These are phyloP conservation scores for Coturnix japonica DNA, from an alignment of 2,113 vertebrate genomes.

Conservation along the genomic window DNA sequence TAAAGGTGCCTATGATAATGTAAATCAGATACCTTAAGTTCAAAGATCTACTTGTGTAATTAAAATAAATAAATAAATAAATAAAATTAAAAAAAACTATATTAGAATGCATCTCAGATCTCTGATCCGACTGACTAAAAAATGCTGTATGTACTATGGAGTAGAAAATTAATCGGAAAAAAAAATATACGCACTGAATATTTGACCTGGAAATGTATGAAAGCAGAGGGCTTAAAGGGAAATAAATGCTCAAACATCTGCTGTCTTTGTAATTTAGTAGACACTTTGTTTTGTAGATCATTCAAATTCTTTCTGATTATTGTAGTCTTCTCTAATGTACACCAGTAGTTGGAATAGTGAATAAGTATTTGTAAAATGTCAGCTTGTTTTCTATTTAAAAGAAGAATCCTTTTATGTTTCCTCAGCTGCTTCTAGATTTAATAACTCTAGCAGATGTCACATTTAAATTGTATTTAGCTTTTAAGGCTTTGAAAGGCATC, in stretches of 20 bases:
- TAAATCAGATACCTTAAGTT: background rate
- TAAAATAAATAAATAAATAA: too few species aligned
- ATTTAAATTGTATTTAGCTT: slow-evolving; percentile 34
- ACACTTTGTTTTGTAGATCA: slow-evolving; percentile 45
- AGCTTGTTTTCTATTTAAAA: slow-evolving; percentile 35
- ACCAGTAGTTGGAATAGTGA: slow-evolving; percentile 30
- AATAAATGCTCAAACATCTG: slow-evolving; percentile 60
- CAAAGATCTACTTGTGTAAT: background rate
- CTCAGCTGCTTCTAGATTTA: slow-evolving; percentile 48
- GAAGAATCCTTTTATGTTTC: slow-evolving; percentile 42
- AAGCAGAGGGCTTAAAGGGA: background rate
- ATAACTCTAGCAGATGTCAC: slow-evolving; percentile 52
- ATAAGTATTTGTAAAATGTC: slow-evolving; percentile 45
- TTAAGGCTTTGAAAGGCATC: slow-evolving; percentile 17
- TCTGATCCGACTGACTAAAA: background rate
- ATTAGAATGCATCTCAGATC: background rate
- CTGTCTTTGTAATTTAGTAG: slow-evolving; percentile 46
- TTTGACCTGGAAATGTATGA: slow-evolving; percentile 26
- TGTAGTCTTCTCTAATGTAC: slow-evolving; percentile 36
- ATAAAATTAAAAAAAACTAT: background rate
- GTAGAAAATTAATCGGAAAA: background rate
- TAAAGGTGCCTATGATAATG: background rate
- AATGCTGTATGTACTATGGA: background rate
- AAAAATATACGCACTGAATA: background rate
- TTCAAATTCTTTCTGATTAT: slow-evolving; percentile 54